Percentiles rank a stretch among this genome's conserved stretches.
Conservation (phyloP, 2,797 vertebrate genomes). For the Phrynocephalus forsythii region DNA sequence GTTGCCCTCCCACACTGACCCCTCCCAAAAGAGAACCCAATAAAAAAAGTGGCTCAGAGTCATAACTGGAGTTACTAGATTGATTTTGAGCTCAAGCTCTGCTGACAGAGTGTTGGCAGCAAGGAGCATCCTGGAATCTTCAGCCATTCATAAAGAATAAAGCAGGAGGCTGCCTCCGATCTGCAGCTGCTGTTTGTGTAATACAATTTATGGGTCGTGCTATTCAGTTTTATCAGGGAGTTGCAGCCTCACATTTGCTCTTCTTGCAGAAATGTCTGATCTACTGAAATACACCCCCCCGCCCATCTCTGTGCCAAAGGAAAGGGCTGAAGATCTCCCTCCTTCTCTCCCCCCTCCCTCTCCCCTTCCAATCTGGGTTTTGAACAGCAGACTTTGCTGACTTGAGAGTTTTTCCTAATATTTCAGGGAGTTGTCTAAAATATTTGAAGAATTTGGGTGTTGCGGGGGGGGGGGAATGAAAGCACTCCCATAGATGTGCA, state of each 20-base stretch:
- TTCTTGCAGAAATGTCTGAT: slow-evolving; percentile 62
- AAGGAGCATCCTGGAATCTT: slow-evolving; percentile 53
- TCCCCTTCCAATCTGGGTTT: not conserved
- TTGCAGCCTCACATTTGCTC: slow-evolving; percentile 66
- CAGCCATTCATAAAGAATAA: slow-evolving; percentile 58
- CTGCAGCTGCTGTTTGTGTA: slow-evolving; percentile 74
- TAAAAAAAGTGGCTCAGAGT: slow-evolving; percentile 62
- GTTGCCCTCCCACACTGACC: too few relatives aligned
- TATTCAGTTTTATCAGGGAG: slow-evolving; percentile 73
- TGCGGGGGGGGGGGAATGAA: not conserved
- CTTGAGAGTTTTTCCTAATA: not conserved
- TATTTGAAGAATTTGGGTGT: not conserved
- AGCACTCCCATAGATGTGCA: not conserved
- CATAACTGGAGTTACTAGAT: slow-evolving; percentile 69
- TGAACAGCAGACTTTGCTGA: not conserved
- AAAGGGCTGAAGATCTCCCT: too few relatives aligned
- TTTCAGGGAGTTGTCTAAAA: not conserved
- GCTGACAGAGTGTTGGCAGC: slow-evolving; percentile 73
- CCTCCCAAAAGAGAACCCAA: slow-evolving; percentile 43
- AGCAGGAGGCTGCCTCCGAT: slow-evolving; percentile 63
- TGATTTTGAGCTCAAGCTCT: slow-evolving; percentile 70
- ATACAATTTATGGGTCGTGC: slow-evolving; percentile 69
- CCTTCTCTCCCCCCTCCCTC: too few relatives aligned
- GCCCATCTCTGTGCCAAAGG: not conserved
- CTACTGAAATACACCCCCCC: slow-evolving; percentile 37